Conservation (phyloP, 1,140 invertebrate genomes). For the Papilio dardanus region DNA sequence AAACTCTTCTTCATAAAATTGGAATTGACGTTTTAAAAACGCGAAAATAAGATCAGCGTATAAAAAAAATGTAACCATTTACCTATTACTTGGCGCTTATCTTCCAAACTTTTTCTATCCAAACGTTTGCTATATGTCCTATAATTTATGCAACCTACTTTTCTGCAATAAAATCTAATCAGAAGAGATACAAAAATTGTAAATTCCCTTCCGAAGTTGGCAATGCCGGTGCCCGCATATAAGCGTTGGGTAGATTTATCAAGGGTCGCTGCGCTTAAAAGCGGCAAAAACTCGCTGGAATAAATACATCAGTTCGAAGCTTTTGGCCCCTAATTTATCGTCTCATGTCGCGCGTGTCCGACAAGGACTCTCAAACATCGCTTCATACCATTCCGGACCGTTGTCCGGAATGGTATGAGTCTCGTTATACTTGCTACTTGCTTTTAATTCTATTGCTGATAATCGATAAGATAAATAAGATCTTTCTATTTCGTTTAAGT, state of each 20-base stretch:
- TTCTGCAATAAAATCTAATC: slow-evolving; percentile 27
- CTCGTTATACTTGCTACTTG: too few relatives aligned
- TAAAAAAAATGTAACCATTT: too few relatives aligned
- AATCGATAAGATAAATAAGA: too few relatives aligned
- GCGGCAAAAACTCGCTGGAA: slow-evolving; percentile 57
- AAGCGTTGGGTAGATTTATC: slow-evolving; percentile 56
- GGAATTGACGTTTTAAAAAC: too few relatives aligned
- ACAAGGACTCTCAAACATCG: slow-evolving; percentile 41
- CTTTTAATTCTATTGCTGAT: neutral
- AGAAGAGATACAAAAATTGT: slow-evolving; percentile 28
- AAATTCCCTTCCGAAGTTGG: slow-evolving; percentile 7
- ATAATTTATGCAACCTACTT: neutral
- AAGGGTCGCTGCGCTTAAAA: slow-evolving; percentile 48
- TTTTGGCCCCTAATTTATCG: slow-evolving; percentile 62
- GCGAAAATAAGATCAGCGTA: too few relatives aligned
- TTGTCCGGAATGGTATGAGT: too few relatives aligned
- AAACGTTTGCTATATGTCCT: neutral
- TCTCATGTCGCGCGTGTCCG: slow-evolving; percentile 42
- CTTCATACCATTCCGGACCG: slow-evolving; percentile 22
- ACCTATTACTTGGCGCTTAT: too few relatives aligned
- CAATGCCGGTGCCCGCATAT: slow-evolving; percentile 25
- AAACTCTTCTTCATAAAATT: too few relatives aligned
- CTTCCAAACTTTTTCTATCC: too few relatives aligned
- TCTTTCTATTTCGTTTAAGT: too few relatives aligned
- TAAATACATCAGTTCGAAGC: slow-evolving; percentile 59